Evolutionary conservation across 2,113 vertebrate species (phyloP).

Genomic region (Scomber scombrus): DNA sequence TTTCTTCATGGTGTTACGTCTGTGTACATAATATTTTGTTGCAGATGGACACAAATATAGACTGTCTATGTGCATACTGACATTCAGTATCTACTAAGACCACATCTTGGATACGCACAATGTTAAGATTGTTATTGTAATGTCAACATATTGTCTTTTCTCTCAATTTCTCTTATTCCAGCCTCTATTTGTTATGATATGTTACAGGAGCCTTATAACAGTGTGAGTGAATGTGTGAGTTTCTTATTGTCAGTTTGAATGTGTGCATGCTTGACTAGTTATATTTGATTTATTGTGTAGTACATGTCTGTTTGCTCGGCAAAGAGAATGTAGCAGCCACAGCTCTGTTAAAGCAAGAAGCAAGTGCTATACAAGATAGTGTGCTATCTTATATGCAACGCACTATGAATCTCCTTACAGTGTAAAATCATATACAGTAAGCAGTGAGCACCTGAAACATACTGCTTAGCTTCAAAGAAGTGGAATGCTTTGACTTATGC

Average conservation of each 20-base stretch:
- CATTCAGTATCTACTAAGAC: neutral
- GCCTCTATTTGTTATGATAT: slow-evolving; percentile 1
- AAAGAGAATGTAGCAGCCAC: neutral
- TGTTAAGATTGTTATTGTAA: slow-evolving; percentile 23
- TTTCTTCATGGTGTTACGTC: too few relatives aligned
- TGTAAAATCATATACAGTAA: slow-evolving; percentile 3
- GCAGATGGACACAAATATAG: too few relatives aligned
- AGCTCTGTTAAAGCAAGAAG: slow-evolving; percentile 5
- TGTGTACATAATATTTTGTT: too few relatives aligned
- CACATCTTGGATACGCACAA: slow-evolving; percentile 1
- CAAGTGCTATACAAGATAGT: neutral
- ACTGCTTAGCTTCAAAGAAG: neutral
- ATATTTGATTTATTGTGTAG: slow-evolving; percentile 21
- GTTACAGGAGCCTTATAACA: neutral
- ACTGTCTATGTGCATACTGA: too few relatives aligned
- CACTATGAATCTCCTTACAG: neutral
- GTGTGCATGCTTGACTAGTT: slow-evolving; percentile 6
- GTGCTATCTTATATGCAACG: slow-evolving; percentile 13
- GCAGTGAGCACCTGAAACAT: slow-evolving; percentile 22
- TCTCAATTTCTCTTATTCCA: neutral
- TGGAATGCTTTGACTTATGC: slow-evolving; percentile 6
- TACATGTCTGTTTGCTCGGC: neutral
- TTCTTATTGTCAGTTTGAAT: slow-evolving; percentile 1
- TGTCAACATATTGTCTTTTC: neutral
- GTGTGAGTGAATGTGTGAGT: slow-evolving; percentile 6